Conservation (phyloP, 2,797 vertebrate genomes). For the Sebastes nivosus region DNA sequence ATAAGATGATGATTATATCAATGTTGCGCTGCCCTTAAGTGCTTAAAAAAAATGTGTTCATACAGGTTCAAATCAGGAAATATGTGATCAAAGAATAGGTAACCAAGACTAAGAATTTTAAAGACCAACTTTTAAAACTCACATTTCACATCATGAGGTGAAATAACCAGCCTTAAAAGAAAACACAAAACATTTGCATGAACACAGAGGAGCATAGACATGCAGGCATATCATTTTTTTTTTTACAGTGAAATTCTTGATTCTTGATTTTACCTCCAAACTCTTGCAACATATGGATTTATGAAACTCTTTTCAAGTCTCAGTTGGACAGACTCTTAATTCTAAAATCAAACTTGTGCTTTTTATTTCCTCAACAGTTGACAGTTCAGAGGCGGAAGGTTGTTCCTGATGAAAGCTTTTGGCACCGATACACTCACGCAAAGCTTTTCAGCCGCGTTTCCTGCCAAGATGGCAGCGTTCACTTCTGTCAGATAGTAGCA, state of each 20-base stretch:
- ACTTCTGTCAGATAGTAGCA: constrained; percentile 52
- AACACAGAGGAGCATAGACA: not conserved
- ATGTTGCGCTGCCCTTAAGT: not conserved
- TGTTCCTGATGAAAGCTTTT: constrained; percentile 50
- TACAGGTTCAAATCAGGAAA: constrained; percentile 4
- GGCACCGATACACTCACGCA: constrained; percentile 34
- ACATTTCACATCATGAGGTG: not conserved
- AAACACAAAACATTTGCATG: not conserved
- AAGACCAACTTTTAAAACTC: not conserved
- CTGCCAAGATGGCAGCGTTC: constrained; percentile 67
- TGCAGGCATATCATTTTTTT: not conserved
- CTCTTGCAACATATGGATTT: constrained; percentile 18
- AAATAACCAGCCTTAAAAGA: not conserved
- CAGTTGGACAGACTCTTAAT: constrained; percentile 21
- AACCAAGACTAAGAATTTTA: not conserved
- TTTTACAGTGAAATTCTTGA: not conserved
- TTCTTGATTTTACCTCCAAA: constrained; percentile 16
- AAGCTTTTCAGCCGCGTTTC: constrained; percentile 33
- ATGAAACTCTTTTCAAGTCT: constrained; percentile 22
- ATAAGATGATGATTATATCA: not conserved
- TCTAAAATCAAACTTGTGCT: constrained; percentile 36
- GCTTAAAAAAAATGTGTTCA: not conserved
- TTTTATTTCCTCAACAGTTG: constrained; percentile 31
- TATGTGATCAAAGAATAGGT: fast-evolving
- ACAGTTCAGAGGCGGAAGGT: constrained; percentile 38